phyloP scores from a whole-genome alignment of 1,140 invertebrate genomes.

The Luehdorfia chinensis region DNA sequence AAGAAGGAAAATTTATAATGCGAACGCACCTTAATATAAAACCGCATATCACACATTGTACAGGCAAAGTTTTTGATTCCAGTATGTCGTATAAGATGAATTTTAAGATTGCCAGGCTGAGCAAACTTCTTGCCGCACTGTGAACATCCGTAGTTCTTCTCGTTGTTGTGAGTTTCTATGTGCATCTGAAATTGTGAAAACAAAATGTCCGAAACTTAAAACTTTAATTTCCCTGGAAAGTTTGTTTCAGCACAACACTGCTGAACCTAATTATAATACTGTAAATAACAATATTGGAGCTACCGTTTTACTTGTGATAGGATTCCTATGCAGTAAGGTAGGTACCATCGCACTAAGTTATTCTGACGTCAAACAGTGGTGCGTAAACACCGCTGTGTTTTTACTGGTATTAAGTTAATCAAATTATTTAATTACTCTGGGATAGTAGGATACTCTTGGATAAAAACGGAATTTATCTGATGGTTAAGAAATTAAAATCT shows the following conservation, averaged over 20 bases:
- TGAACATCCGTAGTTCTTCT: constrained; percentile 78
- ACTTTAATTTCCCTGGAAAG: not conserved
- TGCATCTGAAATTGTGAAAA: constrained; percentile 68
- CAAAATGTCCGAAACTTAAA: not conserved
- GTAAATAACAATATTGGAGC: not conserved
- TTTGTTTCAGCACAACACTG: too few species aligned
- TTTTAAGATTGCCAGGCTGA: constrained; percentile 77
- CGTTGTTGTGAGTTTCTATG: constrained; percentile 74
- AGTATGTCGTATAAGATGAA: constrained; percentile 71
- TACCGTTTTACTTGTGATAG: too few species aligned
- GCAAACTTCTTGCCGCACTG: constrained; percentile 85
- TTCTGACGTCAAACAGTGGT: too few species aligned
- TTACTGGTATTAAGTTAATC: too few species aligned
- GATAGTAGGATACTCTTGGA: too few species aligned
- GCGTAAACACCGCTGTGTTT: too few species aligned
- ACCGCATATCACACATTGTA: constrained; percentile 68
- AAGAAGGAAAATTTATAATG: too few species aligned
- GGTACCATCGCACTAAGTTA: too few species aligned
- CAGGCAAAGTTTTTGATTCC: constrained; percentile 73
- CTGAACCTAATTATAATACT: not conserved
- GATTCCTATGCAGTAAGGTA: too few species aligned
- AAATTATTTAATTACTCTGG: too few species aligned
- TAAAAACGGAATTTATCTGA: too few species aligned
- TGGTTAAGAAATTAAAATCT: too few species aligned
- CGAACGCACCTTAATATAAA: constrained; percentile 65